Evolutionary conservation across 2,888 invertebrate species (phyloP), one percentile per base, ranked within the genome.

Genomic region (Rhagophthalmus giganteus): DNA sequence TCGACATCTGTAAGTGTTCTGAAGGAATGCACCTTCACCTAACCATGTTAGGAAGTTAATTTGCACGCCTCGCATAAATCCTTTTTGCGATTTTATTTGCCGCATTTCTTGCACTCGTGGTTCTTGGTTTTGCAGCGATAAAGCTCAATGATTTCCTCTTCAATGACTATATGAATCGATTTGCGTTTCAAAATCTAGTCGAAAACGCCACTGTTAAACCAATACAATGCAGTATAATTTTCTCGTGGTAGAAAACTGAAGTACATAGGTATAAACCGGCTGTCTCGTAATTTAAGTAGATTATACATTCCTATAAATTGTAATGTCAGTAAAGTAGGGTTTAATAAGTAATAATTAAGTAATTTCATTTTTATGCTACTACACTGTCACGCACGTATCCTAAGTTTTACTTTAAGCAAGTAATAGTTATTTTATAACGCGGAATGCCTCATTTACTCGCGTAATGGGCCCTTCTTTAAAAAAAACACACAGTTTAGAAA

Each of bases 341-440:
- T n/a, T 37, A 37, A 37, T 37, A 37, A 25, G 37, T 24, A 26
- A 10, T 37, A 37, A 37, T 37, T 37, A 37, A 37, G 37, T 37
- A 37, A 37, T 37, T 37, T 37, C 13, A 11, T 24, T 37, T 37
- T 37, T 37, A 37, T 37, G 37, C 37, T 37, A 37, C 37, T 25
- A 9, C 12, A 9, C 12, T 26, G 37, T 37, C 37, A 37, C 37
- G 37, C 37, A 10, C 20, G 25, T 20, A 37, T 13, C 20, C 24
- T 3, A 20, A 20, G 7, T 20, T 20, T 20, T 20, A n/a, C n/a
- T n/a, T n/a, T n/a, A n/a, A n/a, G n/a, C n/a, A n/a, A n/a, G n/a
- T n/a, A n/a, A n/a, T n/a, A n/a, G n/a, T n/a, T n/a, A n/a, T n/a
- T n/a, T n/a, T n/a, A n/a, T n/a, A n/a, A n/a, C n/a, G n/a, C n/a